Conservation (phyloP, 1,140 invertebrate species). For the Andrena cerasifolii region DNA sequence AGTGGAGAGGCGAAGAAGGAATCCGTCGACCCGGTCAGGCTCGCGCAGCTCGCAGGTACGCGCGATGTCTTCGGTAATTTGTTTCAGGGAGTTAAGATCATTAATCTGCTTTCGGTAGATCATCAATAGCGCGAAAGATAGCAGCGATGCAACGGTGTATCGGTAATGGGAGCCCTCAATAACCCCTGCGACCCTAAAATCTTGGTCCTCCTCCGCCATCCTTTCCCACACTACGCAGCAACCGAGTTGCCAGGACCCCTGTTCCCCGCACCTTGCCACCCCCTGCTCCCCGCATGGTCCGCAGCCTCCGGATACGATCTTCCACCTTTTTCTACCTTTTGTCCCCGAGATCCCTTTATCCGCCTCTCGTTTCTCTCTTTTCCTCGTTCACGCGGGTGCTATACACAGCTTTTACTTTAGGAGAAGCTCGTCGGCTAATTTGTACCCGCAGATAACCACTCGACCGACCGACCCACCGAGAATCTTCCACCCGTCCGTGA, state of each 20-base stretch:
- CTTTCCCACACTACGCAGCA: constrained; percentile 73
- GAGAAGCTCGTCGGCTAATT: constrained; percentile 79
- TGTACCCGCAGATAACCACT: constrained; percentile 78
- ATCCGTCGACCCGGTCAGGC: constrained; percentile 52
- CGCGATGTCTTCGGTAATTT: constrained; percentile 74
- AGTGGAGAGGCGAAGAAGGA: constrained; percentile 40
- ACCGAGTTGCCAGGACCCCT: constrained; percentile 30
- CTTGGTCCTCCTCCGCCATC: constrained; percentile 56
- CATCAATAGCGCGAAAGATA: constrained; percentile 82
- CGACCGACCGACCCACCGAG: constrained; percentile 57
- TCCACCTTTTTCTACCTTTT: constrained; percentile 24
- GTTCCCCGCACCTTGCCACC: background rate
- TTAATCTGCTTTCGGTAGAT: constrained; percentile 80
- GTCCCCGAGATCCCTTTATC: constrained; percentile 14
- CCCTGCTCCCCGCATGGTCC: background rate
- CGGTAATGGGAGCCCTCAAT: constrained; percentile 82
- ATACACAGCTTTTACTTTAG: constrained; percentile 80
- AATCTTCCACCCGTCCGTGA: constrained; percentile 69
- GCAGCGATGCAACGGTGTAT: constrained; percentile 76
- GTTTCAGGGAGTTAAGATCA: constrained; percentile 75
- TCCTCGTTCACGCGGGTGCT: constrained; percentile 67
- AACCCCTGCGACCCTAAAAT: constrained; percentile 73
- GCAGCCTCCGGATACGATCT: constrained; percentile 39
- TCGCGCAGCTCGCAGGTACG: constrained; percentile 56
- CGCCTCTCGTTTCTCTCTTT: constrained; percentile 58